Base-by-base conservation (phyloP, 2,888 invertebrate species). In the Drosophila yooni region DNA sequence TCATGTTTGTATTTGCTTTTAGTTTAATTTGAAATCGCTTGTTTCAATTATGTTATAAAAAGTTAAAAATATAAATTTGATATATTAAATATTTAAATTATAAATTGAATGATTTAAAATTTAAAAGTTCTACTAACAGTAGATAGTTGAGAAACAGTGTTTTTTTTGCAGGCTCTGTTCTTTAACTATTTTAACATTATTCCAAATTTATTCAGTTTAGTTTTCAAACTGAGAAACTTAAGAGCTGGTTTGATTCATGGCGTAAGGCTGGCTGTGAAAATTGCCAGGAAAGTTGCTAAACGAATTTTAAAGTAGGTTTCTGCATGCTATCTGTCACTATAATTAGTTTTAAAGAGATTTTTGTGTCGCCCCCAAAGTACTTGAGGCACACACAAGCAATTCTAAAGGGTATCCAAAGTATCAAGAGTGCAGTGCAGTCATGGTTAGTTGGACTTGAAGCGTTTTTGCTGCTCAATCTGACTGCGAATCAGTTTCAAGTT, bases 81-180 rank as follows among this genome's bases (percentile, higher is more conserved):
- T 21, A 21, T 1, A 21, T 21, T 6, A 43, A 43, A 21, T 7
- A 13, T 13, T 13, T 6, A 43, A 43, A 13, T 3, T 21, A 21
- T 6, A 21, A 6, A 21, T 38, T 38, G 0, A 18, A 3, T 2
- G 3, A 18, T 3, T 36, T 3, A 3, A 8, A 18, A 38, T 8
- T 38, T 3, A 18, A 18, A 15, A 15, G 3, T 0, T 36, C 21
- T 21, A 18, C 15, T 7, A 8, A 38, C 1, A 7, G 7, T 1
- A 43, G 0, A 21, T 6, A 13, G 6, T 6, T 21, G 1, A 0
- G 5, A 13, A 21, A 1, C 0, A 1, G 0, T 6, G 3, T 3
- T 7, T 2, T 4, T 40, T 21, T 43, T 21, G 11, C 40, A 43
- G 6, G 6, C 1, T 13, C 0, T 3, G 1, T 4, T 25, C 15